phyloP scores from a whole-genome alignment of 1,140 invertebrate species.

The Oryctes rhinoceros region DNA sequence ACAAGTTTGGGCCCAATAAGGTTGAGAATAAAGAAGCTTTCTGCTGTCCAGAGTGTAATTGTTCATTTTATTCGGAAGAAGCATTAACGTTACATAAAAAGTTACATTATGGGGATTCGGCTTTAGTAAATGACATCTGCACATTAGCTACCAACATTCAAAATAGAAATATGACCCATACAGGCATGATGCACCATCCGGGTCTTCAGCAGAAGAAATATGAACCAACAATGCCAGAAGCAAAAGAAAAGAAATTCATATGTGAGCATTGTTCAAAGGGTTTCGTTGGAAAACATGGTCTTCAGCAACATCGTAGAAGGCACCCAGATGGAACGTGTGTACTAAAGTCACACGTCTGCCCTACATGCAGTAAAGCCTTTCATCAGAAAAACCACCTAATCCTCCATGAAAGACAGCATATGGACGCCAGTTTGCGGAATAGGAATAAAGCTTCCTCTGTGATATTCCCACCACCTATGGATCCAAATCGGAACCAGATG shows the following conservation, averaged over 20 bases:
- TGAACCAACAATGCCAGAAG: constrained; percentile 41
- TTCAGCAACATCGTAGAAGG: constrained; percentile 77
- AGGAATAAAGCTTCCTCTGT: constrained; percentile 41
- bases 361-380: constrained; percentile 86
- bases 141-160: constrained; percentile 60
- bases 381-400: constrained; percentile 85
- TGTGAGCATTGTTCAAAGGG: constrained; percentile 85
- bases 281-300: constrained; percentile 82
- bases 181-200: constrained; percentile 25
- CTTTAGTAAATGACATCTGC: constrained; percentile 85
- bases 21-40: background rate
- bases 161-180: constrained; percentile 24
- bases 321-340: constrained; percentile 84
- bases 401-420: constrained; percentile 82
- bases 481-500: background rate
- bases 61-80: constrained; percentile 74
- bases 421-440: constrained; percentile 65
- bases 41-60: constrained; percentile 66
- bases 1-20: constrained; percentile 11
- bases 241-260: constrained; percentile 78
- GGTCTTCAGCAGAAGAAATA: constrained; percentile 20
- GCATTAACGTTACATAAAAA: constrained; percentile 80
- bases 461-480: constrained; percentile 25
- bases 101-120: constrained; percentile 83
- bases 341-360: constrained; percentile 80